Evolutionary conservation across 2,797 vertebrate genomes (phyloP), one percentile per base, ranked within the genome.

Genomic region (Myoxocephalus aenaeus): DNA sequence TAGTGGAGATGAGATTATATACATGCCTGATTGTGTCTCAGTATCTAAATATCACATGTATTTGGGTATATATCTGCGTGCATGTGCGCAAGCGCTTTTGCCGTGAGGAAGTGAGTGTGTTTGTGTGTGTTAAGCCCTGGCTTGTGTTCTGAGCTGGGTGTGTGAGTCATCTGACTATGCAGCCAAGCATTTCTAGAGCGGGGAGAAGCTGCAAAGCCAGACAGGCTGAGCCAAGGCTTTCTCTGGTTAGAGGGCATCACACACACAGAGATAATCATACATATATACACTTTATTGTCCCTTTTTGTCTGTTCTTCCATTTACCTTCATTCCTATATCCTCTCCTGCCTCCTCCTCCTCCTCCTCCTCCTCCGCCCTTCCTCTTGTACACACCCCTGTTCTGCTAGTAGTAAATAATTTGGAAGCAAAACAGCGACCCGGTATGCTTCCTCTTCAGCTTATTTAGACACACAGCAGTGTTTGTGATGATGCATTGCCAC

Each of bases 401-500:
- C 73, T 53, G 74, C 78, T 81, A 13, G 59, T 85, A 75, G 69
- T 86, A 83, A 90, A 91, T 90, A 89, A 92, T 92, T 90, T 89
- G 90, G 86, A 88, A 79, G 82, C 81, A 88, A 79, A 89, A 79
- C 77, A 79, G 78, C 86, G 84, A 80, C 51, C 14, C 72, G 68
- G 77, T 51, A 59, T 68, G 75, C 81, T 89, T 86, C 78, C 82
- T 87, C 83, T 79, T 80, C 69, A 77, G 81, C 86, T 90, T 83
- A 89, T 91, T 90, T 90, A 83, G 87, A 86, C 84, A 79, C 82
- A 85, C 84, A 83, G 85, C 75, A 75, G 83, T 86, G 85, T 89
- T 87, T 91, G 88, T 84, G 82, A 92, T 90, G 85, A 90, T 88
- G 90, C 88, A 85, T 85, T 82, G 83, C 84, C 86, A 90, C 90